These are phyloP conservation scores for Karalla daura DNA, from an alignment of 2,797 vertebrate species.

Conservation along the genomic window DNA sequence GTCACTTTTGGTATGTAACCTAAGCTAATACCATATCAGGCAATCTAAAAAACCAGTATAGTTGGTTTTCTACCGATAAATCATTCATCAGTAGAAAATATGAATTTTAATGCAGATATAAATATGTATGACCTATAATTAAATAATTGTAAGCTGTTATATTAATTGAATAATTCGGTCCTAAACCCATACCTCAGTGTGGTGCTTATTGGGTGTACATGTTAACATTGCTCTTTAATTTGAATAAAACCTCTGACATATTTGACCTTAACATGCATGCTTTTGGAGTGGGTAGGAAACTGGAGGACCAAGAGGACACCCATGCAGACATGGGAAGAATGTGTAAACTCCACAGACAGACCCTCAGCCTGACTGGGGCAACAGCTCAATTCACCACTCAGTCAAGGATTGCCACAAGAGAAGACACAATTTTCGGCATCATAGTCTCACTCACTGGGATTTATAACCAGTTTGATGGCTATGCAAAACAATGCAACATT, in stretches of 20 bases:
- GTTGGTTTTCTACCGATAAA: not conserved
- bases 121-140: not conserved
- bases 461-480: slow-evolving; percentile 2
- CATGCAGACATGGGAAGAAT: no score
- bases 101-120: no score
- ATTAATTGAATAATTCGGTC: not conserved
- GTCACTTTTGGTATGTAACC: not conserved
- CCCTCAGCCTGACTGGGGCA: no score
- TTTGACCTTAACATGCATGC: no score
- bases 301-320: no score
- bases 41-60: not conserved
- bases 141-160: not conserved
- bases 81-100: not conserved
- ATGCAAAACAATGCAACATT: slow-evolving; percentile 12
- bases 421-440: no score
- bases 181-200: no score
- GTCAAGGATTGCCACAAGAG: no score
- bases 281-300: no score
- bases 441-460: not conserved
- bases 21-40: not conserved
- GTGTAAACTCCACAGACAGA: no score
- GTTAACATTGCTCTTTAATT: not conserved
- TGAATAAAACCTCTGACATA: not conserved
- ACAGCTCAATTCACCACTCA: no score
- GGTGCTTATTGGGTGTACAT: not conserved